Percentiles rank a stretch among this genome's conserved stretches.
phyloP scores from a whole-genome alignment of 2,888 invertebrate genomes.

The Eupithecia vulgata region DNA sequence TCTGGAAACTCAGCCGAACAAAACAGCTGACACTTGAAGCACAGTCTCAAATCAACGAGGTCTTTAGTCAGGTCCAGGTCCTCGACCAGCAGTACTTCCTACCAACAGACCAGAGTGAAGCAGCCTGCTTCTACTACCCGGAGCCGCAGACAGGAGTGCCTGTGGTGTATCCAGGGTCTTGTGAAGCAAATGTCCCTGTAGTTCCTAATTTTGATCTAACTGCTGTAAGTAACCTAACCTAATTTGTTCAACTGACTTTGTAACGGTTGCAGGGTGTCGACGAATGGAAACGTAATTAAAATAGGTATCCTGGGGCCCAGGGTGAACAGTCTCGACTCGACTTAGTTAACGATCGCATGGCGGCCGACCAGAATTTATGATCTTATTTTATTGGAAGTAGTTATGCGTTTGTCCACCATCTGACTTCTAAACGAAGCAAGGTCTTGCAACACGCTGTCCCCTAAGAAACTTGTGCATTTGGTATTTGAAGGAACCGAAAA shows the following conservation, averaged over 20 bases:
- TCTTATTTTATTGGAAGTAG: no score
- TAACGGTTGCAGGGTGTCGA: no score
- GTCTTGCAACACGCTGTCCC: no score
- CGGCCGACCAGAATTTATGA: background rate
- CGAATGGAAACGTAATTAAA: no score
- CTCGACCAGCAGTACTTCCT: slow-evolving; percentile 58
- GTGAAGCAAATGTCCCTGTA: slow-evolving; percentile 54
- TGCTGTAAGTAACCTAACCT: slow-evolving; percentile 46
- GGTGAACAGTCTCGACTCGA: no score
- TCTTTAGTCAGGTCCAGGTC: slow-evolving; percentile 52
- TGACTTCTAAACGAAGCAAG: no score
- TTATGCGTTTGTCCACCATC: no score
- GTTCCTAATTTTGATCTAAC: slow-evolving; percentile 53
- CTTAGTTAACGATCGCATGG: no score
- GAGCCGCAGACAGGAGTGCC: slow-evolving; percentile 56
- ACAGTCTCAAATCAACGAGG: slow-evolving; percentile 49
- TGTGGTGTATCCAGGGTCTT: slow-evolving; percentile 67
- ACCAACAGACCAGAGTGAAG: slow-evolving; percentile 54
- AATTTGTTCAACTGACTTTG: no score
- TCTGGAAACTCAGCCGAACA: slow-evolving; percentile 71
- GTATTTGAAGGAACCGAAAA: no score
- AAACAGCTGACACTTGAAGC: slow-evolving; percentile 51
- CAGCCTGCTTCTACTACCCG: slow-evolving; percentile 71
- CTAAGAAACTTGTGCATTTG: no score
- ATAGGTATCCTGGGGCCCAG: no score